Evolutionary conservation across 2,113 vertebrate genomes (phyloP), one percentile per base, ranked within the genome.

Genomic region (Sciurus niger): DNA sequence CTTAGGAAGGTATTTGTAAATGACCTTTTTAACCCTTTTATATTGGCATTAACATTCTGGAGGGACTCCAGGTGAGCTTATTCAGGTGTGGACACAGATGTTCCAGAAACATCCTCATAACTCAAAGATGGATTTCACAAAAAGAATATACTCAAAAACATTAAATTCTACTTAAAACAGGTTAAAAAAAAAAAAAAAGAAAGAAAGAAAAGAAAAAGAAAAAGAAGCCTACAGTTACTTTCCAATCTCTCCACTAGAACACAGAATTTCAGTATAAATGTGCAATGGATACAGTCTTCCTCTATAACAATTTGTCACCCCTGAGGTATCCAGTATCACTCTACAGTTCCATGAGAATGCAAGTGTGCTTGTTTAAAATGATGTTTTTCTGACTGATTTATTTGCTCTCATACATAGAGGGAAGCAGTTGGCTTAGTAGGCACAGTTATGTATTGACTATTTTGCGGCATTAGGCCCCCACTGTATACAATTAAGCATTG

Each of bases 221-320:
- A 40, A 40, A 84, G 20, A 70, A 95, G 9, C 18, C 70, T 32
- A 68, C n/a, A 94, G 82, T 78, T 60, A 58, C 48, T 95, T 93
- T 94, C 28, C 24, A 60, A 30, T 78, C 51, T 58, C 51, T 51
- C 51, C 53, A 24, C 22, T 90, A 24, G 30, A 84, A 4, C 20
- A 65, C 5, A 72, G 14, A 65, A 92, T 97, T 97, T 93, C 76
- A 82, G 22, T 78, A 89, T 3, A 40, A 89, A 92, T 80, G 53
- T 13, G 63, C 83, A 70, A 34, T 24, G 25, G 48, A 77, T 68
- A 67, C 6, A 32, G 5, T 37, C 46, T 28, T 12, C 32, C 48
- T 90, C 37, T 78, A 6, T 32, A 85, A 80, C 16, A 58, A 20
- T 67, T 67, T 79, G 13, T 82, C 11, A 14, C 4, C 25, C 77